Evolutionary conservation across 35 echinoderm and acorn worm genomes (phyloP).

Genomic region (Nesometra sesokonis): DNA sequence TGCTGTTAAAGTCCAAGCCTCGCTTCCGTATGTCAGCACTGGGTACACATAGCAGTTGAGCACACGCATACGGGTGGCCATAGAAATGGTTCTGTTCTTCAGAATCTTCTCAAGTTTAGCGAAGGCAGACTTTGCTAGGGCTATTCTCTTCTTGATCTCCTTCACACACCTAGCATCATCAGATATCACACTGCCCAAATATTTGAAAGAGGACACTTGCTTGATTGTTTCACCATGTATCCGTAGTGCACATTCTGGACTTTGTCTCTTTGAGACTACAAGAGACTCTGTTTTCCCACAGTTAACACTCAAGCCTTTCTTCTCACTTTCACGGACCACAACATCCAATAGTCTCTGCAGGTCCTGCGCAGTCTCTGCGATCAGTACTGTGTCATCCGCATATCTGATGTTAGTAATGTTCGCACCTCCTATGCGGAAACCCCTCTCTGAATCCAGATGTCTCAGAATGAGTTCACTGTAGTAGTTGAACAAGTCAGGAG

Average conservation of each 20-base stretch:
- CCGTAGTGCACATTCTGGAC: background rate
- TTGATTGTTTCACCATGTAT: no score
- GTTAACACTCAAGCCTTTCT: background rate
- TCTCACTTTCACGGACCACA: background rate
- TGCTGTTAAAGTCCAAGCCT: background rate
- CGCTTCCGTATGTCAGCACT: background rate
- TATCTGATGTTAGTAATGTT: background rate
- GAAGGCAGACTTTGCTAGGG: background rate
- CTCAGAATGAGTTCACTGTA: constrained; percentile 8
- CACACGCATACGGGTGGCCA: background rate
- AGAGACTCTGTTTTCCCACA: constrained; percentile 1
- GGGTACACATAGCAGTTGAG: background rate
- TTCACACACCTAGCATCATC: background rate
- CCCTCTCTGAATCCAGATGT: background rate
- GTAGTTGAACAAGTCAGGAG: background rate
- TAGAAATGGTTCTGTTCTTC: background rate
- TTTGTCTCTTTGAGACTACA: background rate
- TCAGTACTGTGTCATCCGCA: constrained; percentile 3
- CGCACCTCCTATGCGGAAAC: background rate
- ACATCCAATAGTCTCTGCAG: background rate
- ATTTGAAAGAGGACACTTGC: background rate
- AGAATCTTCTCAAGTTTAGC: background rate
- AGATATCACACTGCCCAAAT: background rate
- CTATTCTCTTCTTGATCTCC: background rate
- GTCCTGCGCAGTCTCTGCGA: background rate